Conservation (phyloP, 2,888 invertebrate species). For the Rotaria magnacalcarata region DNA sequence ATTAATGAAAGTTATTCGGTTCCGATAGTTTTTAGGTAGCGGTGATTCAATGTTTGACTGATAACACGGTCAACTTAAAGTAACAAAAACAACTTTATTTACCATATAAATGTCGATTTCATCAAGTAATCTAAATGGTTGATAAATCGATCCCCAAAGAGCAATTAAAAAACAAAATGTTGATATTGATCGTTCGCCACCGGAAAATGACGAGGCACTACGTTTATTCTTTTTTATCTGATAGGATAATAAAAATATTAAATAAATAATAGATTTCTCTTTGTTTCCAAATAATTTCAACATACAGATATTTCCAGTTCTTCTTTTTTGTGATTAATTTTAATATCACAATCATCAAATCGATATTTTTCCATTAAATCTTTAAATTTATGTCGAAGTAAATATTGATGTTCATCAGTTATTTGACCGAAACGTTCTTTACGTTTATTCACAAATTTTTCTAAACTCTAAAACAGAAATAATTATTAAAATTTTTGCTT, state of each 20-base stretch:
- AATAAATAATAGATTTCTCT: too few relatives aligned
- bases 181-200: conserved; percentile 91
- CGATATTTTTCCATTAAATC: background rate
- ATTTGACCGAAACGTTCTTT: background rate
- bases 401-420: background rate
- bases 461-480: background rate
- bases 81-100: conserved; percentile 47
- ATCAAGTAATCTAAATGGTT: conserved; percentile 87
- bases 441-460: conserved; percentile 17
- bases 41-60: too few relatives aligned
- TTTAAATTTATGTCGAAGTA: background rate
- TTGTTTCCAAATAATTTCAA: too few relatives aligned
- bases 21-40: too few relatives aligned
- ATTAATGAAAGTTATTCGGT: too few relatives aligned
- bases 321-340: conserved; percentile 43
- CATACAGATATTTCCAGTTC: conserved; percentile 40
- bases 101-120: conserved; percentile 95
- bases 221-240: conserved; percentile 20
- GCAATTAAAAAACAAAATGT: conserved; percentile 87
- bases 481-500: background rate
- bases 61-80: too few relatives aligned
- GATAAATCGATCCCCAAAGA: conserved; percentile 82
- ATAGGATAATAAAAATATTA: background rate
- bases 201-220: conserved; percentile 69
- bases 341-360: conserved; percentile 25